These are phyloP conservation scores for Sebastes kiyomatsui DNA, from an alignment of 2,797 vertebrate genomes.

Conservation along the genomic window DNA sequence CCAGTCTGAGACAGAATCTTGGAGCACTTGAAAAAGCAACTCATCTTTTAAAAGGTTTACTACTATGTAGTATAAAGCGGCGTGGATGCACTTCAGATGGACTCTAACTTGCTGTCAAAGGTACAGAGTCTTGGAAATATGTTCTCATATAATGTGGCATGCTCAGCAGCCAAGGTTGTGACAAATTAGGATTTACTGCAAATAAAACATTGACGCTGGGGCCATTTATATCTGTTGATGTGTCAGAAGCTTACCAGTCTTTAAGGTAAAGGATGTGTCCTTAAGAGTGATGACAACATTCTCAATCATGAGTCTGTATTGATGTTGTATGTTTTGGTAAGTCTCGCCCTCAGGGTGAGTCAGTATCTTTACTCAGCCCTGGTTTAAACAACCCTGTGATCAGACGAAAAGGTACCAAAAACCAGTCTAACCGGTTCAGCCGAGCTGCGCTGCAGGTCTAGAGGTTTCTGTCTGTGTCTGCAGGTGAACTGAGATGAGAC, in stretches of 20 bases:
- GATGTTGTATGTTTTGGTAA: slow-evolving; percentile 34
- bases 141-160: slow-evolving; percentile 59
- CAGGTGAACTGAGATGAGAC: slow-evolving; percentile 22
- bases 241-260: slow-evolving; percentile 4
- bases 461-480: slow-evolving; percentile 33
- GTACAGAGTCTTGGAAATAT: slow-evolving; percentile 66
- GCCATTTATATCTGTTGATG: slow-evolving; percentile 12
- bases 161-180: slow-evolving; percentile 7
- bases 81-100: slow-evolving; percentile 44
- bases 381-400: slow-evolving; percentile 43
- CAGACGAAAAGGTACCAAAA: slow-evolving; percentile 39
- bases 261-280: neutral
- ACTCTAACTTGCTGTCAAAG: slow-evolving; percentile 50
- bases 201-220: slow-evolving; percentile 16
- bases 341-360: slow-evolving; percentile 41
- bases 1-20: slow-evolving; percentile 46
- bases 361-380: slow-evolving; percentile 45
- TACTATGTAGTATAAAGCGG: slow-evolving; percentile 74
- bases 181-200: slow-evolving; percentile 29
- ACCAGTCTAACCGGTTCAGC: slow-evolving; percentile 40
- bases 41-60: slow-evolving; percentile 63
- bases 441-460: slow-evolving; percentile 13
- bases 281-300: slow-evolving; percentile 17
- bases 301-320: slow-evolving; percentile 32
- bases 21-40: slow-evolving; percentile 49